These are phyloP conservation scores for Machimus atricapillus DNA, from an alignment of 2,888 invertebrate genomes.

Conservation along the genomic window DNA sequence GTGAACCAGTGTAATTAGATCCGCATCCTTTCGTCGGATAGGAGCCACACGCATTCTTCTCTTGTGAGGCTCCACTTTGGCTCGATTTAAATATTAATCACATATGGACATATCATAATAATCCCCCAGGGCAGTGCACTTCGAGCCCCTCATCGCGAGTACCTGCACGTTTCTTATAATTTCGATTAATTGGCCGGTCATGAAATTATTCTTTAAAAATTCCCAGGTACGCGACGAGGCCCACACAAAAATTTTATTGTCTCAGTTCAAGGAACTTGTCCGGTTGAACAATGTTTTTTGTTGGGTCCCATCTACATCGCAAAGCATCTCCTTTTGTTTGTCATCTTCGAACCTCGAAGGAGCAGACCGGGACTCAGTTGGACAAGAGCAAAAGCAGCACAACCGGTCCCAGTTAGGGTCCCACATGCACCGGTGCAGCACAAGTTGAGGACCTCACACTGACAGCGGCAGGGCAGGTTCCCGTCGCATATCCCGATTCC, in stretches of 20 bases:
- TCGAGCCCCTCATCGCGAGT: background rate
- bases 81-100: background rate
- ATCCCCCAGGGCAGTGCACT: background rate
- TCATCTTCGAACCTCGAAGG: background rate
- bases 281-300: background rate
- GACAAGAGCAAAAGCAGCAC: background rate
- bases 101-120: background rate
- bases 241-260: background rate
- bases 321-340: background rate
- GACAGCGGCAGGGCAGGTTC: background rate
- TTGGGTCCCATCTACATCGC: background rate
- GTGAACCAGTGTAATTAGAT: background rate
- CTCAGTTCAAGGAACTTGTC: background rate
- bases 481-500: background rate
- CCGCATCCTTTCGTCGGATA: background rate
- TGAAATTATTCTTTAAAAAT: background rate
- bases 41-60: background rate
- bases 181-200: background rate
- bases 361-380: background rate
- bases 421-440: background rate
- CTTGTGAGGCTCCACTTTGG: background rate
- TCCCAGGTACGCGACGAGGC: background rate
- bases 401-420: background rate
- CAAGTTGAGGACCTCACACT: conserved; percentile 22
- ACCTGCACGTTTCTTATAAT: background rate